A percentile compares a stretch with the other conserved stretches of the same genome.
Evolutionary conservation across 53 echinoderm and acorn worm genomes (phyloP).

Genomic region (Astropecten irregularis): DNA sequence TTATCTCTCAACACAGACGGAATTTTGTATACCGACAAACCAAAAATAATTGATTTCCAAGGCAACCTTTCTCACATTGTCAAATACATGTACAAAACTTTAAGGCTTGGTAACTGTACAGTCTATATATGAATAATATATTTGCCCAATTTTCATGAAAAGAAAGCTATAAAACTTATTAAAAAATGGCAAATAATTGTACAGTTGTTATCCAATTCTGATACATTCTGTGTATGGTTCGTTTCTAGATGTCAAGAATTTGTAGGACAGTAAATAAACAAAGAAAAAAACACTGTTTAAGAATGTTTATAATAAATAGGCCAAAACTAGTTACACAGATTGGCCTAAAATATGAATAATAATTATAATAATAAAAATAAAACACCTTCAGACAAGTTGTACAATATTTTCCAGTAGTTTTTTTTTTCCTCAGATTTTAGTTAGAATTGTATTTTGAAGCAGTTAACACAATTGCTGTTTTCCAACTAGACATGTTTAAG

Average conservation of each 20-base stretch:
- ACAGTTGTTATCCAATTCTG: conserved; percentile 25
- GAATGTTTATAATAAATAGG: conserved; percentile 11
- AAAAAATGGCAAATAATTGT: conserved; percentile 49
- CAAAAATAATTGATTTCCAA: neutral
- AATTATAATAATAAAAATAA: neutral
- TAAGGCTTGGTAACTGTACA: conserved; percentile 18
- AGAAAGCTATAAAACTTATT: conserved; percentile 32
- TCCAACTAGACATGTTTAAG: conserved; percentile 17
- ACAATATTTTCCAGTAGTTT: conserved; percentile 24
- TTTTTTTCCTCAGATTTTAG: conserved; percentile 24
- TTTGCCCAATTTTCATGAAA: conserved; percentile 41
- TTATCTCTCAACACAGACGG: too few relatives aligned
- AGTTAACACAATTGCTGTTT: conserved; percentile 12
- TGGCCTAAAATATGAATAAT: too few relatives aligned
- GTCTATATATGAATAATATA: conserved; percentile 36
- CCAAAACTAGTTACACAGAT: conserved; percentile 4
- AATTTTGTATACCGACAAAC: neutral
- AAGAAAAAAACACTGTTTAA: too few relatives aligned
- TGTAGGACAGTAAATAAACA: neutral
- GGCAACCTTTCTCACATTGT: conserved; percentile 26
- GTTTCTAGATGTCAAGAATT: conserved; percentile 33
- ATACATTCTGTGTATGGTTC: conserved; percentile 48
- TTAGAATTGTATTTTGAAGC: neutral
- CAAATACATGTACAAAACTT: conserved; percentile 28
- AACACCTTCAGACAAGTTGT: conserved; percentile 29